These are phyloP conservation scores for Sussaba pulchella DNA, from an alignment of 2,888 invertebrate species.

Conservation along the genomic window DNA sequence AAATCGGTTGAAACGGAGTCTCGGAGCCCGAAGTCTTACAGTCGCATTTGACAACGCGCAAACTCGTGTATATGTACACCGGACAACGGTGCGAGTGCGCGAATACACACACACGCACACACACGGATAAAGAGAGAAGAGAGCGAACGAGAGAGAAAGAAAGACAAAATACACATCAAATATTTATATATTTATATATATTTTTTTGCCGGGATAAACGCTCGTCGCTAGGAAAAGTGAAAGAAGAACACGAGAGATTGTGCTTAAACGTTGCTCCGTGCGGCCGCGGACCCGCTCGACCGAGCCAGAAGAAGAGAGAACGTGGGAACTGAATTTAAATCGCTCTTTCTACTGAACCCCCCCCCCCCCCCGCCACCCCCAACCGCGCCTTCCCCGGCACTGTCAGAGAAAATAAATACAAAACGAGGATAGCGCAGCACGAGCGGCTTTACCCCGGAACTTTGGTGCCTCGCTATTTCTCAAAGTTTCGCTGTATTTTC, in stretches of 20 bases:
- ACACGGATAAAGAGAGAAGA: too few species aligned
- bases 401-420: constrained; percentile 3
- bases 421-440: constrained; percentile 23
- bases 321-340: constrained; percentile 73
- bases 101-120: not conserved
- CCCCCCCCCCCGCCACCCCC: too few species aligned
- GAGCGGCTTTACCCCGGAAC: constrained; percentile 7
- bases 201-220: not conserved
- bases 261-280: not conserved
- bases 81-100: constrained; percentile 11
- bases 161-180: too few species aligned
- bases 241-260: constrained; percentile 20
- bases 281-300: constrained; percentile 27
- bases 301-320: constrained; percentile 60
- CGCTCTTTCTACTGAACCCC: constrained; percentile 32
- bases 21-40: constrained; percentile 21
- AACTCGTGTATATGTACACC: not conserved
- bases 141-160: not conserved
- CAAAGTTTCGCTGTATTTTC: not conserved
- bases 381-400: constrained; percentile 12
- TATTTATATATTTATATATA: not conserved
- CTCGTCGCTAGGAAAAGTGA: constrained; percentile 31
- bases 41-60: constrained; percentile 35
- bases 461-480: constrained; percentile 8
- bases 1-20: constrained; percentile 73